These are phyloP conservation scores for Hydropotes inermis DNA, from an alignment of 2,113 vertebrate genomes.

Conservation along the genomic window DNA sequence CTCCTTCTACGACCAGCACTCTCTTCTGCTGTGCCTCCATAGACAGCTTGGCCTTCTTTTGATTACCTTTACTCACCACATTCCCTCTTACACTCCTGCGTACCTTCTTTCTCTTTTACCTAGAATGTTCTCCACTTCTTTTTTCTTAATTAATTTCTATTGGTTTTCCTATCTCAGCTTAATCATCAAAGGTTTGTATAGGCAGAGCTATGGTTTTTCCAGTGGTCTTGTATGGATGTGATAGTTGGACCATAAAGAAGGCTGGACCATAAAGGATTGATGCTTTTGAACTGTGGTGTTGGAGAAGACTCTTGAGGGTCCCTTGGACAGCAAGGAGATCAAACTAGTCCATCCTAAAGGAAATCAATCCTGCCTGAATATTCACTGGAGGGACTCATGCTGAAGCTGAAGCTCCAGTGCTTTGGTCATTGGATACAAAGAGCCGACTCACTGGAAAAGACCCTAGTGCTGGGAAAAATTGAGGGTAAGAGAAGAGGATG, in stretches of 20 bases:
- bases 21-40: neutral
- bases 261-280: neutral
- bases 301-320: neutral
- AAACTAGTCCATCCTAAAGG: neutral
- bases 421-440: neutral
- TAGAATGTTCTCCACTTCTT: too few relatives aligned
- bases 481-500: neutral
- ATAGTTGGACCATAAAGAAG: neutral
- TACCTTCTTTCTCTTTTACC: neutral
- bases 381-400: neutral
- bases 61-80: neutral
- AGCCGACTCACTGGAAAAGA: neutral
- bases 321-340: neutral
- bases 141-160: neutral
- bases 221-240: neutral
- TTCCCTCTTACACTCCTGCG: fast-evolving
- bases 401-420: neutral
- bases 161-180: neutral
- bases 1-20: neutral
- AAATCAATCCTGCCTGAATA: neutral
- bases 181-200: neutral
- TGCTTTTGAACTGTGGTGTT: neutral
- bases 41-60: neutral
- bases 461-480: neutral
- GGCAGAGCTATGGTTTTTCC: neutral